Evolutionary conservation across 2,113 vertebrate species (phyloP), one percentile per base, ranked within the genome.

Genomic region (Pan troglodytes): DNA sequence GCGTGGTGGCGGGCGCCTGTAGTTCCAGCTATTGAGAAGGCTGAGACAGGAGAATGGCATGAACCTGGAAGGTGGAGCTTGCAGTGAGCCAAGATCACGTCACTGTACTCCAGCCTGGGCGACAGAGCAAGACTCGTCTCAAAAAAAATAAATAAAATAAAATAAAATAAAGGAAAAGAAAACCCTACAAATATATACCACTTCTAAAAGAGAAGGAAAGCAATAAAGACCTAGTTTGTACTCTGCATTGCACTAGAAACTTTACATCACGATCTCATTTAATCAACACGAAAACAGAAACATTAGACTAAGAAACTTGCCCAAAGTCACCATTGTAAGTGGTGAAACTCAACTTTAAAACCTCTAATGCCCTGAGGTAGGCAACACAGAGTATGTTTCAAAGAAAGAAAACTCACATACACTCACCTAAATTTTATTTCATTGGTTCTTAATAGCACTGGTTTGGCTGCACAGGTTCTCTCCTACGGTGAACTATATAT

Each of bases 321-420:
- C 61, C 45, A 82, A 89, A 79, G 93, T 52, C 40, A 76, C 38
- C 88, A 30, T 81, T 84, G 17, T 88, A 95, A 97, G 88, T 55
- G 64, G 87, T 70, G 43, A 94, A 92, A 23, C 52, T 10, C 23
- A 93, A 92, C 22, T 88, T 78, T 35, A 97, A 91, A 68, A 89
- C 23, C 30, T 57, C 40, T 18, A 88, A 32, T 55, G 85, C 23
- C 83, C 32, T 95, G 32, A 50, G 27, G n/a, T 76, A 90, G 16
- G 48, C 57, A 94, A 59, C 43, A 7, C 0, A 55, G 52, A 55
- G 52, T 7, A 7, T 7, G 27, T 87, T 82, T 88, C 55, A 91
- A 61, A 48, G 52, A 20, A 55, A 20, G 52, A 55, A 89, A 82
- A 75, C 17, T 84, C 64, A 88, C 8, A 57, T 23, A 61, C 23